A percentile compares a stretch with the other conserved stretches of the same genome.
Evolutionary conservation across 2,797 vertebrate genomes (phyloP).

Genomic region (Picus viridis): DNA sequence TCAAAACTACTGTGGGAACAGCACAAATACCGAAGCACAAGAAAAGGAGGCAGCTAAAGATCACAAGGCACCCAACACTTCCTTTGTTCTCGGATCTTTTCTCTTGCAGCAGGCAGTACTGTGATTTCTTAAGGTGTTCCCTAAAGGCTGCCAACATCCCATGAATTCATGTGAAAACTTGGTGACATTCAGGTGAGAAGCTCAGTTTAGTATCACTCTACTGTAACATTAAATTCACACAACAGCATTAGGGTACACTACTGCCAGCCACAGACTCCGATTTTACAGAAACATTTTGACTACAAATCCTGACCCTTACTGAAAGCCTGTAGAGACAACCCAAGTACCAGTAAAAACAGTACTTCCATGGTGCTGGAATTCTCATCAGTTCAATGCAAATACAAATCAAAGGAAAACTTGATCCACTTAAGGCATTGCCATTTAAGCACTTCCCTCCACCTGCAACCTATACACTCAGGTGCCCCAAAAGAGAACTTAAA

Average conservation of each 20-base stretch:
- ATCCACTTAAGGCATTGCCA: not conserved
- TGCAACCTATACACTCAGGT: not conserved
- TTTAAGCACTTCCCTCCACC: not conserved
- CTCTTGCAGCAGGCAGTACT: not conserved
- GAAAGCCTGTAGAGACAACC: not conserved
- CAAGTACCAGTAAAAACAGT: not conserved
- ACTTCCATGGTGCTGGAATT: not conserved
- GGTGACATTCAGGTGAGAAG: not conserved
- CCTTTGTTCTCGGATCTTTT: not conserved
- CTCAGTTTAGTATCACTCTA: not conserved
- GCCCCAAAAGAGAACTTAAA: not conserved
- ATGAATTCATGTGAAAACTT: not conserved
- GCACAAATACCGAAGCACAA: not conserved
- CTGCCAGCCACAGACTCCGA: not conserved
- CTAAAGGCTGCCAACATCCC: conserved; percentile 12
- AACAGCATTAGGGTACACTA: not conserved
- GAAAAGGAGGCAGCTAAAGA: not conserved
- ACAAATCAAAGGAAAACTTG: not conserved
- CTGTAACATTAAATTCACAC: not conserved
- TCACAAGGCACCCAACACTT: conserved; percentile 27
- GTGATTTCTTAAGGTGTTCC: not conserved
- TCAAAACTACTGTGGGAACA: not conserved
- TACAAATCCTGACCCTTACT: not conserved
- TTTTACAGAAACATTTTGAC: not conserved
- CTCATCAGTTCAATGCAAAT: not conserved